These are phyloP conservation scores for Xenopus petersii DNA, from an alignment of 2,797 vertebrate genomes.

Conservation along the genomic window DNA sequence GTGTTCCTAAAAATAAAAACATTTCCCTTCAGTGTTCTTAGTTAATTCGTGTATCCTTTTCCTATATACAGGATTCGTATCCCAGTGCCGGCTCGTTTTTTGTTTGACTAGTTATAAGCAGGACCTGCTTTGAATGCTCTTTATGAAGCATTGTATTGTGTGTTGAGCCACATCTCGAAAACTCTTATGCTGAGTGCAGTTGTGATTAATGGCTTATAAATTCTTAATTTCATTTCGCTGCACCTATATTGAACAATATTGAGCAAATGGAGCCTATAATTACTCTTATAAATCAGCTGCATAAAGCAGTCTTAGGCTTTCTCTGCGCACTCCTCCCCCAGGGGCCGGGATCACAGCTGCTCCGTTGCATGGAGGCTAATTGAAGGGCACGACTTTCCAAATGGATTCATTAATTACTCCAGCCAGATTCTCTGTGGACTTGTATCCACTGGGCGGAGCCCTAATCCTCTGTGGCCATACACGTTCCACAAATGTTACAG, in stretches of 20 bases:
- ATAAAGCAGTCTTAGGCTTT: slow-evolving; percentile 69
- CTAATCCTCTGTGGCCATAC: slow-evolving; percentile 19
- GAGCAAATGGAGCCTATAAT: slow-evolving; percentile 68
- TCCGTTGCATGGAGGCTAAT: slow-evolving; percentile 66
- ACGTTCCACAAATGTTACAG: slow-evolving; percentile 50
- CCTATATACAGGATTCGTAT: neutral
- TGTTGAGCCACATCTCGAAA: slow-evolving; percentile 45
- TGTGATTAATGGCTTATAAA: slow-evolving; percentile 62
- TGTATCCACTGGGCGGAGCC: slow-evolving; percentile 54
- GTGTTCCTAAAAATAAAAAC: no score
- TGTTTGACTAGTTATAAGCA: neutral
- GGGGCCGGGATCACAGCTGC: slow-evolving; percentile 73
- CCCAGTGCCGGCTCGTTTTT: neutral
- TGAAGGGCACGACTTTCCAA: slow-evolving; percentile 67
- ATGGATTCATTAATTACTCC: slow-evolving; percentile 74
- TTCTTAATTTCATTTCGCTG: slow-evolving; percentile 59
- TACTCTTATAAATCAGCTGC: slow-evolving; percentile 71
- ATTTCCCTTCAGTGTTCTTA: no score
- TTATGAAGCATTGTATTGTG: slow-evolving; percentile 46
- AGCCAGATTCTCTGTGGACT: slow-evolving; percentile 61
- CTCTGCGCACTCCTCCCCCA: slow-evolving; percentile 66
- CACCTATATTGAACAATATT: slow-evolving; percentile 60
- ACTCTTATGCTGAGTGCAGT: slow-evolving; percentile 47
- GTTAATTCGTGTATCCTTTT: no score
- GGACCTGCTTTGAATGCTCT: slow-evolving; percentile 10